Percentiles rank a stretch among this genome's conserved stretches.
Conservation (phyloP, 2,888 invertebrate species). For the Mechanitis mazaeus region DNA sequence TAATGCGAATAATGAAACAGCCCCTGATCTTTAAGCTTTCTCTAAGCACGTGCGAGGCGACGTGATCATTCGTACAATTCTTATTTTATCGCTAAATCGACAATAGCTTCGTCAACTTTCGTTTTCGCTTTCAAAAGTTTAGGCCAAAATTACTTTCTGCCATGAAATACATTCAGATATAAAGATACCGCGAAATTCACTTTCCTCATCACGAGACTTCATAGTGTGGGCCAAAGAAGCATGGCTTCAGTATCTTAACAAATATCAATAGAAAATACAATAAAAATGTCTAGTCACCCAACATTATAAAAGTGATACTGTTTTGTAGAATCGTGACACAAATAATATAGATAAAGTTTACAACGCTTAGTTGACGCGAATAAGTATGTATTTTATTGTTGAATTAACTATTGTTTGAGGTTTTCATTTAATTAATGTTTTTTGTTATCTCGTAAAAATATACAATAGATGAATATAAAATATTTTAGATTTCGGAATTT, state of each 20-base stretch:
- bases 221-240: slow-evolving; percentile 26
- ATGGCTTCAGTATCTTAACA: slow-evolving; percentile 42
- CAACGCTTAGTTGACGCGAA: slow-evolving; percentile 44
- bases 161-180: slow-evolving; percentile 38
- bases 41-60: slow-evolving; percentile 41
- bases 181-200: slow-evolving; percentile 41
- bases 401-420: slow-evolving; percentile 26
- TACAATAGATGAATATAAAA: too few species aligned
- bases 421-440: slow-evolving; percentile 17
- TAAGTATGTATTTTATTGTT: slow-evolving; percentile 44
- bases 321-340: slow-evolving; percentile 61
- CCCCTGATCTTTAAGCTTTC: slow-evolving; percentile 41
- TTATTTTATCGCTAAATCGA: slow-evolving; percentile 39
- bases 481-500: too few species aligned
- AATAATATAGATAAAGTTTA: slow-evolving; percentile 50
- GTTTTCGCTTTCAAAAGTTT: slow-evolving; percentile 48
- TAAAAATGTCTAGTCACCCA: slow-evolving; percentile 50
- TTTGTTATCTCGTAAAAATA: background rate
- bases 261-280: slow-evolving; percentile 28
- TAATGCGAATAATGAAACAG: slow-evolving; percentile 4
- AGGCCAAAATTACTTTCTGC: slow-evolving; percentile 47
- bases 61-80: slow-evolving; percentile 40
- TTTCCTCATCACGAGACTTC: slow-evolving; percentile 49
- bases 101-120: slow-evolving; percentile 46
- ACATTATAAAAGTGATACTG: slow-evolving; percentile 47